Percentiles rank a stretch among this genome's conserved stretches.
phyloP scores from a whole-genome alignment of 2,797 vertebrate genomes.

The Anabas testudineus region DNA sequence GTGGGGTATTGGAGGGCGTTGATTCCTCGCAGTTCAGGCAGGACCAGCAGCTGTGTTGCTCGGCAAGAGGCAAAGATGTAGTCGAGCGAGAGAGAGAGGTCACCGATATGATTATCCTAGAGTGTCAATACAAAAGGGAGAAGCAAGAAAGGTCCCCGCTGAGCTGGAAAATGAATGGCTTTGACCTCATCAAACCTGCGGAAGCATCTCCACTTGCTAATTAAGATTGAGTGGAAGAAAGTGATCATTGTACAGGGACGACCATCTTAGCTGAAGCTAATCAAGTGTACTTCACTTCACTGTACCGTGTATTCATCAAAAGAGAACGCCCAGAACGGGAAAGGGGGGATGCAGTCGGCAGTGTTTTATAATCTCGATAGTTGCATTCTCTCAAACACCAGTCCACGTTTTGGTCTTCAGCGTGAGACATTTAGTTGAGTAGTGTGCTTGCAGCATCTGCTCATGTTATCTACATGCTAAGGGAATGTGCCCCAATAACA shows the following conservation, averaged over 20 bases:
- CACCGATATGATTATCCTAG: slow-evolving; percentile 80
- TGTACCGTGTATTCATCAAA: slow-evolving; percentile 66
- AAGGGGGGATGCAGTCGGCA: slow-evolving; percentile 25
- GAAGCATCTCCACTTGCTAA: slow-evolving; percentile 80
- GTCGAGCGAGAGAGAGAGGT: slow-evolving; percentile 67
- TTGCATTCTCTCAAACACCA: slow-evolving; percentile 28
- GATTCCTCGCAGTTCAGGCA: slow-evolving; percentile 64
- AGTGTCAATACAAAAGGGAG: slow-evolving; percentile 79
- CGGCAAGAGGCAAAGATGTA: slow-evolving; percentile 54
- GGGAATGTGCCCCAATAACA: slow-evolving; percentile 74
- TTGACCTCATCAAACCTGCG: slow-evolving; percentile 84
- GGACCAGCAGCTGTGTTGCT: slow-evolving; percentile 62
- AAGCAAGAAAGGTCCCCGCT: slow-evolving; percentile 69
- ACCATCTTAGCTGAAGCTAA: slow-evolving; percentile 68
- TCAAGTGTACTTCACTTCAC: slow-evolving; percentile 71
- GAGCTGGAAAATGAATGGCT: slow-evolving; percentile 82
- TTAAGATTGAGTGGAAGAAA: slow-evolving; percentile 81
- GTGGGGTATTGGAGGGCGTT: slow-evolving; percentile 50
- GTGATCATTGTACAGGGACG: slow-evolving; percentile 68
- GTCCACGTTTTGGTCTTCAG: slow-evolving; percentile 4
- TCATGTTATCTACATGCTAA: slow-evolving; percentile 63
- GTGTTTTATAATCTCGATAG: slow-evolving; percentile 40
- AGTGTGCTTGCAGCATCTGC: slow-evolving; percentile 16
- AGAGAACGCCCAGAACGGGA: slow-evolving; percentile 28
- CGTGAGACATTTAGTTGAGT: not conserved